Base-by-base conservation (phyloP, 23 tunicate species). In the Halocynthia roretzi region DNA sequence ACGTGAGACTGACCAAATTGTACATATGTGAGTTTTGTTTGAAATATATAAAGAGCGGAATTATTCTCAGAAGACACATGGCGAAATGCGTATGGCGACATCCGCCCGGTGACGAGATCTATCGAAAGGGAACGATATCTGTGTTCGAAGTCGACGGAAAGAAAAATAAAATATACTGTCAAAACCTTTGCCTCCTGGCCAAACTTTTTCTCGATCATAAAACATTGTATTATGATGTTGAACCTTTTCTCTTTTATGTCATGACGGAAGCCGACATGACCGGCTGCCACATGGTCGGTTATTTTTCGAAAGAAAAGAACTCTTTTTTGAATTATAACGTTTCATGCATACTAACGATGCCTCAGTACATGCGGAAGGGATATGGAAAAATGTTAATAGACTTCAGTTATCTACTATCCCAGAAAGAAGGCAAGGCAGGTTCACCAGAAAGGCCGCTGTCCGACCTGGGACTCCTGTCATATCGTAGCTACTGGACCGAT, bases 51-150 rank as follows among this genome's bases (percentile, higher is more conserved):
- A 85, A 86, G 53, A 85, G 96, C 68, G 87, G 84, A 6, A 80
- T 93, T 8, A 89, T 92, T n/a, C 63, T 89, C 31, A 63, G 96
- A 8, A 80, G 99, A 67, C 99, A 96, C 72, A 83, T 85, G 87
- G 87, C 88, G 6, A 96, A 90, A 71, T 96, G 99, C 56, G 93
- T 83, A 12, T 83, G 88, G 87, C 77, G 93, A 12, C 86, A 80
- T 54, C 99, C 99, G 2, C 99, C 99, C 44, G 99, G 99, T 60
- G 86, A 85, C 67, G 96, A 96, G 62, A 90, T 96, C n/a, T 96
- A 96, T 56, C 67, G 98, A 54, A 86, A 82, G 56, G 92, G 88
- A 70, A 86, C 88, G 31, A 86, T 92, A 10, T 86, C 92, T 7
- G 83, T 92, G 71, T 92, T 92, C 83, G 98, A 92, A 82, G 96